Base-by-base conservation (phyloP, 2,888 invertebrate genomes). In the Mesoligia furuncula region DNA sequence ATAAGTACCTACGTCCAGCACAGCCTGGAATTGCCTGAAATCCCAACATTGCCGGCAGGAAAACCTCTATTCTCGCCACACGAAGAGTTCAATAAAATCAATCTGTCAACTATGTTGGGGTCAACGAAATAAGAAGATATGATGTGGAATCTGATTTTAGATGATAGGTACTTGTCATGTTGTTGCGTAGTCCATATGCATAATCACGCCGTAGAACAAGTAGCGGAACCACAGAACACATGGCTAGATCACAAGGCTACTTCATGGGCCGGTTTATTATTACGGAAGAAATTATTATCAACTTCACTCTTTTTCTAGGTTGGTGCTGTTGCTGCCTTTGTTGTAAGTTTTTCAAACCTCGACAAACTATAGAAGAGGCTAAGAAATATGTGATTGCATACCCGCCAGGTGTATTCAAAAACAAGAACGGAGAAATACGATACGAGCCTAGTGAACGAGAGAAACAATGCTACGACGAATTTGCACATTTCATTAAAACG, bases 301-400 rank as follows among this genome's bases (percentile, higher is more conserved):
- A 45, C n/a, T 36, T 15, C 0, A 62, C 3, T n/a, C 8, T n/a
- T 48, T 36, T 67, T 87, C 31, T 79, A 97, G 97, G 98, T 75
- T 97, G 97, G 97, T 98, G 98, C 85, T 98, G 97, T 80, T 98
- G 97, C 85, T 97, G 97, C 87, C 92, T 97, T 67, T 97, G 94
- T 83, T 98, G 97, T 85, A 96, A 96, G 85, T 94, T 97, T 83
- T 98, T 97, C 87, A 96, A 96, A 83, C 98, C 98, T 0, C 91
- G 90, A 27, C 91, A 95, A 88, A 95, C 95, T 73, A 97, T 98
- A 79, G 93, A 95, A 59, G 94, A 95, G 81, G 97, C 97, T 0
- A 97, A 97, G 88, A 94, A 91, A 81, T 98, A 97, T 90, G 93
- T 97, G 69, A 90, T 94, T 0, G 87, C 92, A 67, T 97, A 98